Evolutionary conservation across 2,888 invertebrate genomes (phyloP), one percentile per base, ranked within the genome.

Genomic region (Malacosoma neustria): DNA sequence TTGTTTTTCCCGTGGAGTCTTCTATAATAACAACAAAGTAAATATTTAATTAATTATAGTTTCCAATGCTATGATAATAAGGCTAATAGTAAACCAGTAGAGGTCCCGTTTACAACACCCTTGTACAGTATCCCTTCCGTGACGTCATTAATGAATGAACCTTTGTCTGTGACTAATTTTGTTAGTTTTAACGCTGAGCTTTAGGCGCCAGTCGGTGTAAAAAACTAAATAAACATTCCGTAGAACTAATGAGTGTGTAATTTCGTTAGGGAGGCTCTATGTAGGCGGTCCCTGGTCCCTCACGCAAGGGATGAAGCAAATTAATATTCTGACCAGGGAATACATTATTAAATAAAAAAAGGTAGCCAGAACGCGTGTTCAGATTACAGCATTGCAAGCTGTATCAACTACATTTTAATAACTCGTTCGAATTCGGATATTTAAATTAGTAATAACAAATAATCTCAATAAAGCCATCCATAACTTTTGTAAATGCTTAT

Each of bases 171-270:
- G 68, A 75, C 77, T 72, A 71, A 82, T 81, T 75, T 55, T 71
- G 79, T 84, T 79, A 72, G 77, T 75, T 73, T 38, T 66, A 62
- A 57, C 57, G 45, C 50, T 36, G 56, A 48, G 51, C 49, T 56
- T 59, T 61, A 53, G 73, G 70, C 75, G 76, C 76, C 80, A 63
- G 61, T 51, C 61, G 61, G 53, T 50, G 59, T 69, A 72, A 77
- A 75, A 80, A 22, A 79, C 77, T 65, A 73, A 81, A 81, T 66
- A 75, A 74, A 74, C 62, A 62, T 68, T 65, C 61, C 57, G 64
- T 77, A 71, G 79, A 80, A 81, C 80, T 80, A 79, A 82, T 80
- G 72, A 72, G 80, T 77, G 80, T 79, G 68, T 79, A 80, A 82
- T 80, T 72, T 68, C 42, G 73, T 79, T 74, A 77, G 72, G 62